Evolutionary conservation across 2,888 invertebrate species (phyloP), one percentile per base, ranked within the genome.

Genomic region (Sabatieria punctata): DNA sequence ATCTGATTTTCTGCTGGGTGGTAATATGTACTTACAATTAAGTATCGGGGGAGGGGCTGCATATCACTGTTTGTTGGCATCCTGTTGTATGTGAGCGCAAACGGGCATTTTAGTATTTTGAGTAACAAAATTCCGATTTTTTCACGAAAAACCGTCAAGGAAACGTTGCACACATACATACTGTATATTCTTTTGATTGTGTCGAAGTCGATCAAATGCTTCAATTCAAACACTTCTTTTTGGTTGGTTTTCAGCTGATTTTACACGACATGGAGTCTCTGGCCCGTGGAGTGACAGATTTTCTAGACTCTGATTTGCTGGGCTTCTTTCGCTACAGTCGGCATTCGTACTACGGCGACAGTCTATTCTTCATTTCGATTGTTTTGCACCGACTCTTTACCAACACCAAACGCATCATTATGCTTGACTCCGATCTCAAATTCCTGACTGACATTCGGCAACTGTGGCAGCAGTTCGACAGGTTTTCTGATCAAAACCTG

Each of bases 341-440:
- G 40, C 78, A 77, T 46, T 75, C 78, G 2, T 82, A 83, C 60
- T 84, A 82, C 63, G 78, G 78, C 55, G 79, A 81, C 66, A 77
- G 79, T 1, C 67, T 83, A 23, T 84, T 83, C 67, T 83, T 79
- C 63, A 65, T 83, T 25, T 82, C 83, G 0, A 69, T 82, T 43
- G 79, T 78, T 1, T 64, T 82, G 24, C 78, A 82, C 63, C 72
- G 74, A 56, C 75, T 82, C 42, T 76, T 80, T 37, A 77, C 78
- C 13, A 63, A 72, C 43, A 74, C 81, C 59, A 69, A 74, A 24
- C 67, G 71, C 52, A 77, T 78, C 18, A 75, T 80, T 51, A 74
- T 83, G 68, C 68, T 83, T 43, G 84, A 84, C 68, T 78, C 79
- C 55, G 84, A 84, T 69, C 75, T 80, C 42, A 77, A 78, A 65